phyloP scores from a whole-genome alignment of 2,113 vertebrate species.

The Thomomys bottae region DNA sequence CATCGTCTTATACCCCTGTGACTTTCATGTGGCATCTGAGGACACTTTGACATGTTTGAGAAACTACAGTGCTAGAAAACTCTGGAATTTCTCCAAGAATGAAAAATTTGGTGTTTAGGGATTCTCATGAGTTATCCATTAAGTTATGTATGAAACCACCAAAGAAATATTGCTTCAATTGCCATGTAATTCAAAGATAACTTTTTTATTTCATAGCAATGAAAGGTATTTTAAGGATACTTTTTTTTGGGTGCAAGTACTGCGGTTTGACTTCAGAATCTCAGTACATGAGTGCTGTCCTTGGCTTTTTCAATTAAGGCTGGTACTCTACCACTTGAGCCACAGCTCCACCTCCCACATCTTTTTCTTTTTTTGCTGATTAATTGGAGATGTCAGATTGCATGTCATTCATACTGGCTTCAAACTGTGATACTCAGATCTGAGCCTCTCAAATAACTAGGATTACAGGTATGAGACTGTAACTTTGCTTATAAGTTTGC shows the following conservation, averaged over 20 bases:
- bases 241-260: too few species aligned
- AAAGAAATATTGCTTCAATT: background rate
- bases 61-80: background rate
- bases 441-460: background rate
- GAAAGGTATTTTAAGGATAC: too few species aligned
- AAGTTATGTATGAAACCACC: background rate
- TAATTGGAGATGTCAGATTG: too few species aligned
- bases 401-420: too few species aligned
- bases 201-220: background rate
- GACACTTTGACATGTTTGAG: background rate
- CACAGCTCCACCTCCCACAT: too few species aligned
- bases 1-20: background rate
- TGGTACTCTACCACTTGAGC: too few species aligned
- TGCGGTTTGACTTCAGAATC: too few species aligned
- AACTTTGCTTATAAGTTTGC: background rate
- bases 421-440: too few species aligned
- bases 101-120: background rate
- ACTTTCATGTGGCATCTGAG: background rate
- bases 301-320: too few species aligned
- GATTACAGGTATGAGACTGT: background rate
- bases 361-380: too few species aligned
- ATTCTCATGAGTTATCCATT: background rate
- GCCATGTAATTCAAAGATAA: background rate
- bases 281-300: too few species aligned
- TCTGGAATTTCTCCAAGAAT: conserved; percentile 40